These are phyloP conservation scores for Strigamia maritima DNA, from an alignment of 2,888 invertebrate genomes.

Conservation along the genomic window DNA sequence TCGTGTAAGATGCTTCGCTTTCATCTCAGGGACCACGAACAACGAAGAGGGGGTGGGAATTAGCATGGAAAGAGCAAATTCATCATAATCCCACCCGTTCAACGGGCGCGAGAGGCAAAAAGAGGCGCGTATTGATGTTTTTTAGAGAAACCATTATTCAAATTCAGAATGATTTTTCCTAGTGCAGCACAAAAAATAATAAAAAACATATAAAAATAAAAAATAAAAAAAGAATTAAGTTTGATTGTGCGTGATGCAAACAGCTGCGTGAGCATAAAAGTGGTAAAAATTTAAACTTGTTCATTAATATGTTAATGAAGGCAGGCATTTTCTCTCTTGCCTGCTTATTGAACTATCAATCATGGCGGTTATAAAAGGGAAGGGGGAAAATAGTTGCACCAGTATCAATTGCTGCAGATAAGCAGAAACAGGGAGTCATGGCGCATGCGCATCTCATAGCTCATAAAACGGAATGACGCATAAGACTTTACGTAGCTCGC, in stretches of 20 bases:
- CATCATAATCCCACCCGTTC: neutral
- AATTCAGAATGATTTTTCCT: neutral
- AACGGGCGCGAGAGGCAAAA: neutral
- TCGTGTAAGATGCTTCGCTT: neutral
- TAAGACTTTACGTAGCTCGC: slow-evolving; percentile 4
- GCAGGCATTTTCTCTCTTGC: neutral
- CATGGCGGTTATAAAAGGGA: neutral
- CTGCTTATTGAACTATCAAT: slow-evolving; percentile 3
- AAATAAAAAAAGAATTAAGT: too few species aligned
- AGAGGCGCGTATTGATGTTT: neutral
- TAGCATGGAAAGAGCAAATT: slow-evolving; percentile 4
- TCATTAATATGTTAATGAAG: neutral
- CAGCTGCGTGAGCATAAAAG: neutral
- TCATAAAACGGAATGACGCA: slow-evolving; percentile 4
- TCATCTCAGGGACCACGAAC: neutral
- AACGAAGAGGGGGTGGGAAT: neutral
- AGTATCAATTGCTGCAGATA: slow-evolving; percentile 4
- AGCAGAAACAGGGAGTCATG: neutral
- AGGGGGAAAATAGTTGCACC: neutral
- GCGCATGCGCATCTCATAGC: slow-evolving; percentile 4
- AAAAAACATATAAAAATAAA: too few species aligned
- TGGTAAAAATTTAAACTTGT: neutral
- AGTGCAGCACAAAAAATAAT: neutral
- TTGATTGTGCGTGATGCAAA: neutral
- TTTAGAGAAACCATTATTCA: neutral